phyloP scores from a whole-genome alignment of 2,113 vertebrate genomes.

The Lathamus discolor region DNA sequence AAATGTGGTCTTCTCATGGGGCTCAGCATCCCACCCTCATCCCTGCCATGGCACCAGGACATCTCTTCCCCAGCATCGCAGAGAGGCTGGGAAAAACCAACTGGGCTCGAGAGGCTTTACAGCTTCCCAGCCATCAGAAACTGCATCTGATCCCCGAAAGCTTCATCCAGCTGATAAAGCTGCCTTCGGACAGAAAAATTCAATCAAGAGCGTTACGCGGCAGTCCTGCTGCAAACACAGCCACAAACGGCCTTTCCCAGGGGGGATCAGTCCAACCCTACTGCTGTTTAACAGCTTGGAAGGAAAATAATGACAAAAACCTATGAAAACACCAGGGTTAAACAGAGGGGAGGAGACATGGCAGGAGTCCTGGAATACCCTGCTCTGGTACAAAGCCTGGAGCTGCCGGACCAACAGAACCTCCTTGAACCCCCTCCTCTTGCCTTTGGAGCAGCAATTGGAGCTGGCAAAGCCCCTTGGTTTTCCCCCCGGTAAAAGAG shows the following conservation, averaged over 20 bases:
- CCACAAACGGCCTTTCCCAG: not conserved
- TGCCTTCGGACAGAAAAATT: not conserved
- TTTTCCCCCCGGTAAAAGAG: not conserved
- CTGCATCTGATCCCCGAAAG: not conserved
- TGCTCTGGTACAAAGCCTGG: not conserved
- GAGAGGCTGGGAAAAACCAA: not conserved
- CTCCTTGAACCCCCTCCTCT: not conserved
- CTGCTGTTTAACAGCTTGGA: not conserved
- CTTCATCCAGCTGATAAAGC: not conserved
- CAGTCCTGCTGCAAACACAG: not conserved
- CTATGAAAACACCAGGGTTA: not conserved
- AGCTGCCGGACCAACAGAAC: not conserved
- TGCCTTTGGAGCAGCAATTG: not conserved
- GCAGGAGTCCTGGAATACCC: not conserved
- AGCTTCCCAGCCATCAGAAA: not conserved
- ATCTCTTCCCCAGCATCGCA: rapidly evolving
- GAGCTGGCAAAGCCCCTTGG: not conserved
- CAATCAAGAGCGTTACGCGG: not conserved
- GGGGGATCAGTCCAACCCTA: not conserved
- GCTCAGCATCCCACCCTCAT: not conserved
- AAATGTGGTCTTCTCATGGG: rapidly evolving
- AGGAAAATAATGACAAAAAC: not conserved
- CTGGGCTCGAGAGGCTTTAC: not conserved
- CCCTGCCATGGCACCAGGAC: not conserved
- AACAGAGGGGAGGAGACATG: not conserved